Evolutionary conservation across 2,797 vertebrate genomes (phyloP), one percentile per base, ranked within the genome.

Genomic region (Dendrocincla tyrannina): DNA sequence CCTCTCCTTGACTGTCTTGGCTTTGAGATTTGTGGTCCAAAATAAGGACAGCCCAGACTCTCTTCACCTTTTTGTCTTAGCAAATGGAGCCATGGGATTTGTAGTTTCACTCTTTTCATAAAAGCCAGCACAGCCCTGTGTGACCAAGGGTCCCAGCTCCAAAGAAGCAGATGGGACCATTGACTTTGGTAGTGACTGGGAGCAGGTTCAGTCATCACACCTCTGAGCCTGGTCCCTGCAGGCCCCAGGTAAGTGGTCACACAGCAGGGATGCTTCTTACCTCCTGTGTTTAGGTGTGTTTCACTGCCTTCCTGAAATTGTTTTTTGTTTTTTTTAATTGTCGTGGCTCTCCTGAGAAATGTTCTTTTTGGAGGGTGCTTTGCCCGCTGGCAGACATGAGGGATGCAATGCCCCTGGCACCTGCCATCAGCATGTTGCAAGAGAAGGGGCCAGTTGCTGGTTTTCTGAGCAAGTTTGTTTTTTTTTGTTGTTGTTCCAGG

Each of bases 121-220:
- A 50, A 44, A 79, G 47, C 18, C 35, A 47, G 59, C 1, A 0
- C 27, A 35, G 42, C 11, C 50, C 62, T 2, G 0, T 35, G 33
- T 69, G 74, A n/a, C 50, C 1, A 3, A 53, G 11, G 11, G 37
- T 62, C 59, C 75, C 5, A 16, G 18, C 32, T 79, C 42, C 0
- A 1, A 32, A 1, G 5, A 39, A 47, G 33, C 0, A 0, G 50
- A 35, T 19, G 33, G 32, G 66, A 62, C 52, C 1, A 0, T 5
- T 47, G 70, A 11, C 37, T 66, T 53, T 27, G 66, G 50, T 32
- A 46, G 33, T 0, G 0, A 17, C 42, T 2, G 14, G 8, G 7
- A 62, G 20, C 13, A n/a, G n/a, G 42, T 47, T 62, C 1, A 2
- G 20, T 24, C 3, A 22, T 80, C 49, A 47, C 68, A 39, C 13